A percentile compares a stretch with the other conserved stretches of the same genome.
These are phyloP conservation scores for Bombus picipes DNA, from an alignment of 1,140 invertebrate species.

Conservation along the genomic window DNA sequence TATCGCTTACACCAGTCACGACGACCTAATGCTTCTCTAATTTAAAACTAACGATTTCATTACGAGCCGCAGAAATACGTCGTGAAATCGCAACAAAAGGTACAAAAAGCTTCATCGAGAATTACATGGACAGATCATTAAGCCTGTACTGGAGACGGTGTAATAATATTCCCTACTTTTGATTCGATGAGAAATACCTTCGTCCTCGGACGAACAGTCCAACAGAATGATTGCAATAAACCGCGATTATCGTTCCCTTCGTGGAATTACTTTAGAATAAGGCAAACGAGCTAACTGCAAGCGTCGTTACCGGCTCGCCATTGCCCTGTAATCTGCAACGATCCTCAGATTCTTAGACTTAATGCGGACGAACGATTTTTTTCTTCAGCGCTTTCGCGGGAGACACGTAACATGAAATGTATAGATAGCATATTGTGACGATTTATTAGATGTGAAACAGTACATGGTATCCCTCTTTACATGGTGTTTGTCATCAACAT, in stretches of 20 bases:
- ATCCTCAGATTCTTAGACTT: background rate
- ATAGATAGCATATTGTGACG: too few relatives aligned
- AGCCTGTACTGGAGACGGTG: background rate
- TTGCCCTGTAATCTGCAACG: background rate
- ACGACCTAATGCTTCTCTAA: background rate
- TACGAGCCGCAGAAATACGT: background rate
- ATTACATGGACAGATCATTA: background rate
- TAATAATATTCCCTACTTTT: slow-evolving; percentile 2
- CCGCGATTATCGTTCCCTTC: slow-evolving; percentile 22
- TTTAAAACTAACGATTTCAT: slow-evolving; percentile 1
- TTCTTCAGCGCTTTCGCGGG: too few relatives aligned
- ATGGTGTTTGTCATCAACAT: too few relatives aligned
- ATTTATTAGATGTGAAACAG: too few relatives aligned
- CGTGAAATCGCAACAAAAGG: background rate
- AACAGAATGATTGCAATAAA: slow-evolving; percentile 29
- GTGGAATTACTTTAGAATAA: background rate
- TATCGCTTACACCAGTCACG: background rate
- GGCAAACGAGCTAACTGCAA: background rate
- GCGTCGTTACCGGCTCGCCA: background rate
- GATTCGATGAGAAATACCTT: background rate
- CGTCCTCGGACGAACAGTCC: background rate
- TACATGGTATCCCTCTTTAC: too few relatives aligned
- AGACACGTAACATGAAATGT: too few relatives aligned
- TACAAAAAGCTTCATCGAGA: background rate
- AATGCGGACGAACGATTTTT: too few relatives aligned